These are phyloP conservation scores for Cordilura impudica DNA, from an alignment of 2,888 invertebrate species.

Conservation along the genomic window DNA sequence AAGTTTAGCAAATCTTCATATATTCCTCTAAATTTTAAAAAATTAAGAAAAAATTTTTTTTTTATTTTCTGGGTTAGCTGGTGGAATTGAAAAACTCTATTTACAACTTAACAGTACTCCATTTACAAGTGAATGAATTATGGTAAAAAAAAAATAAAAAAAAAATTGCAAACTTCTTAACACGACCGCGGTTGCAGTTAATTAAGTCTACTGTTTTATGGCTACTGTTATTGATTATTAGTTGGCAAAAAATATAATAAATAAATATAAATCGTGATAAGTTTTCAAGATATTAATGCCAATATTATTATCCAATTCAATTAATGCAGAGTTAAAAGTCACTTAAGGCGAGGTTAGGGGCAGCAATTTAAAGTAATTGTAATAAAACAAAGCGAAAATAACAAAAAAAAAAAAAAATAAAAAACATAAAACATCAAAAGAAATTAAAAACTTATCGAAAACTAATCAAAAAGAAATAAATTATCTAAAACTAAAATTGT, in stretches of 20 bases:
- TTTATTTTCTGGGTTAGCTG: too few species aligned
- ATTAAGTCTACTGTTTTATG: neutral
- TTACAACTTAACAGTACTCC: too few species aligned
- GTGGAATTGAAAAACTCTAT: too few species aligned
- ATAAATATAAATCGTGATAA: constrained; percentile 45
- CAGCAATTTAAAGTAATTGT: constrained; percentile 11
- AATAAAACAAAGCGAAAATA: neutral
- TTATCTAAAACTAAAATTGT: too few species aligned
- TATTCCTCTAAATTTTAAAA: too few species aligned
- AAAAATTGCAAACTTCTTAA: too few species aligned
- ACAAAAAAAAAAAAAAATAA: neutral
- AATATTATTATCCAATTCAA: constrained; percentile 29
- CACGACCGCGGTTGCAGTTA: neutral
- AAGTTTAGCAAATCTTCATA: too few species aligned
- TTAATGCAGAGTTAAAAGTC: constrained; percentile 31
- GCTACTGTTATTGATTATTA: neutral
- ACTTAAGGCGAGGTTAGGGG: constrained; percentile 38
- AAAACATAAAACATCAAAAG: neutral
- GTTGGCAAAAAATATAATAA: neutral
- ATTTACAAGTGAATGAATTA: too few species aligned
- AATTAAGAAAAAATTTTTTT: too few species aligned
- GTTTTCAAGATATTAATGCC: constrained; percentile 44
- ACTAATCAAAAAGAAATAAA: too few species aligned
- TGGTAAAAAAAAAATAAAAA: too few species aligned
- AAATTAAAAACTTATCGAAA: neutral